Base-by-base conservation (phyloP, 1,140 invertebrate species). In the Cecropterus lyciades region DNA sequence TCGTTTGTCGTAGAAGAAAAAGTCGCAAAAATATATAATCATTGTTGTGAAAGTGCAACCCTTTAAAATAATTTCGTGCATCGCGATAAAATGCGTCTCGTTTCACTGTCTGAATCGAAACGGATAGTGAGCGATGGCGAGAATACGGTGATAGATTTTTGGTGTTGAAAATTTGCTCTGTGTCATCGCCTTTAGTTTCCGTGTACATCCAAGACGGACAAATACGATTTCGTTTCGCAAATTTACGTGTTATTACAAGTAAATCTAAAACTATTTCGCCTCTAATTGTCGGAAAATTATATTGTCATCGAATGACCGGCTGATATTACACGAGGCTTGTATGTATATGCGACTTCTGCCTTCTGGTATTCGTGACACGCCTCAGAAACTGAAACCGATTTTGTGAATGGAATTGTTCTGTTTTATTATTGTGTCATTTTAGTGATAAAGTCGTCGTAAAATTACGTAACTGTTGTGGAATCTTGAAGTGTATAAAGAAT, bases 321-420 rank as follows among this genome's bases (percentile, higher is more conserved):
- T 92, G 89, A 92, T 92, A 91, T 91, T 92, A 91, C 89, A 91
- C 89, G 89, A 92, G 89, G 88, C 87, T 89, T 91, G 87, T 89
- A 92, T 92, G 87, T 90, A 90, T 91, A 91, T 86, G 85, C 85
- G 87, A 91, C 87, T 90, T 90, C 86, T 92, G 71, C 83, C 86
- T 89, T 86, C 86, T 85, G 83, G 82, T 90, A 89, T 87, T 89
- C 83, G 89, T 89, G 89, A 92, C 89, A 92, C 89, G 89, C 89
- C 89, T 92, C 84, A 90, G 80, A 88, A 86, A 90, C 88, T 92
- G 88, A 88, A 88, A 77, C 84, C 81, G 77, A 83, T 88, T 85
- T 89, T 89, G 84, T 86, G 84, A 89, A 89, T 88, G 84, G 79
- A 85, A 82, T 82, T 86, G 75, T 86, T 85, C 70, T 83, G 83